A percentile compares a stretch with the other conserved stretches of the same genome.
Evolutionary conservation across 2,113 vertebrate species (phyloP).

Genomic region (Cygnus atratus): DNA sequence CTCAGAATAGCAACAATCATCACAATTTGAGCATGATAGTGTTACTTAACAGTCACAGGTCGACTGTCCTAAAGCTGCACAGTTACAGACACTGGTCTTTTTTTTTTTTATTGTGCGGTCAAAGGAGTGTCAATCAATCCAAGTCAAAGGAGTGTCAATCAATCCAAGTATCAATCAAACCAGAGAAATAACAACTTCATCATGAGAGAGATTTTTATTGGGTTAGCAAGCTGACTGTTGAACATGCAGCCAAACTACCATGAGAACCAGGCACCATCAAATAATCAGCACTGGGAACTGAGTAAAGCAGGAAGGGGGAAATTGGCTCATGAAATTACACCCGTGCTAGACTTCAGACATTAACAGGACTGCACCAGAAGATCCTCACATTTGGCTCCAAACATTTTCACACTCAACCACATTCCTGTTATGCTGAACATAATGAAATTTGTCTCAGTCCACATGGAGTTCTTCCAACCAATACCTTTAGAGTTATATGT

Average conservation of each 20-base stretch:
- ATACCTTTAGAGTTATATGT: not conserved
- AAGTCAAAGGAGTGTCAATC: not conserved
- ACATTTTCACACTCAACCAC: not conserved
- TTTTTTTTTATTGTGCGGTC: not conserved
- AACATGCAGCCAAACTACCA: not conserved
- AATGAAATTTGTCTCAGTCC: not conserved
- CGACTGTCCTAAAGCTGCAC: not conserved
- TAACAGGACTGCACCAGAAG: not conserved
- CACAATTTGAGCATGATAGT: not conserved
- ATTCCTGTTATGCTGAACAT: rapidly evolving
- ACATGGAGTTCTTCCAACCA: not conserved
- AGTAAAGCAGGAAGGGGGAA: not conserved
- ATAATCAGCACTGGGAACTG: not conserved
- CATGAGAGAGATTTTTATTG: not conserved
- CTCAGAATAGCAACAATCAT: not conserved
- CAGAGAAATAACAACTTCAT: not conserved
- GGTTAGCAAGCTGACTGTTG: not conserved
- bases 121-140: not conserved
- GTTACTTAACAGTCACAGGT: not conserved
- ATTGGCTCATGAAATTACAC: not conserved
- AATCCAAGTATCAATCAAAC: not conserved
- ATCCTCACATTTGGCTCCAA: not conserved
- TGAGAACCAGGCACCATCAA: not conserved
- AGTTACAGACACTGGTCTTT: not conserved
- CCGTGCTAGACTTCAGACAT: not conserved